Base-by-base conservation (phyloP, 1,140 invertebrate genomes). In the Tetramorium simillimum region DNA sequence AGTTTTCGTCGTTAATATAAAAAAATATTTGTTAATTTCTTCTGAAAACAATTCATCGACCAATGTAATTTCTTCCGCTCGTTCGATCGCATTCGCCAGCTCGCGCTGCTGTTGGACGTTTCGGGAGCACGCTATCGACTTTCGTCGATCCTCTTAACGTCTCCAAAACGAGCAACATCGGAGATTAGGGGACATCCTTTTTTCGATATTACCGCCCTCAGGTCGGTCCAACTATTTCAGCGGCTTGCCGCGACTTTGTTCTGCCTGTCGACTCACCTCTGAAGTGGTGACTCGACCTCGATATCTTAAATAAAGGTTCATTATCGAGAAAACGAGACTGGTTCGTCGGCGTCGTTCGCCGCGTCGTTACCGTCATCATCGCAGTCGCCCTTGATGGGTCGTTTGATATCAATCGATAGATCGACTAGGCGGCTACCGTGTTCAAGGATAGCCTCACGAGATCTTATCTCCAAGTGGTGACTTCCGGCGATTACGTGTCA, bases 271-370 rank as follows among this genome's bases (percentile, higher is more conserved):
- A 51, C 51, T 89, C 77, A 89, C 88, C 40, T 75, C 67, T 56
- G 72, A 87, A 85, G 73, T 85, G 72, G 69, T 73, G 89, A 90
- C 89, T 88, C 78, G 89, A 90, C 89, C 89, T 87, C 85, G 78
- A 90, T 90, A 89, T 87, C 85, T 90, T 89, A 89, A 89, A 90
- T 85, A 89, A 90, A 69, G 85, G 78, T 89, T 89, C 85, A 90
- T 89, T 90, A 90, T 89, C 89, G 88, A 84, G 65, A 60, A 90
- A 72, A 86, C 49, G 70, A 49, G 70, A 49, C 72, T 89, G 88
- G 46, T 77, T 53, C 43, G 43, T 72, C 49, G 53, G 14, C 43
- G 67, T 73, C 77, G 24, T 5, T 58, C 65, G 24, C 75, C 65
- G 24, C 75, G 24, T 58, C 33, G 72, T 21, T 43, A 65, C 46